Evolutionary conservation across 2,888 invertebrate genomes (phyloP).

Genomic region (Fragum fragum): DNA sequence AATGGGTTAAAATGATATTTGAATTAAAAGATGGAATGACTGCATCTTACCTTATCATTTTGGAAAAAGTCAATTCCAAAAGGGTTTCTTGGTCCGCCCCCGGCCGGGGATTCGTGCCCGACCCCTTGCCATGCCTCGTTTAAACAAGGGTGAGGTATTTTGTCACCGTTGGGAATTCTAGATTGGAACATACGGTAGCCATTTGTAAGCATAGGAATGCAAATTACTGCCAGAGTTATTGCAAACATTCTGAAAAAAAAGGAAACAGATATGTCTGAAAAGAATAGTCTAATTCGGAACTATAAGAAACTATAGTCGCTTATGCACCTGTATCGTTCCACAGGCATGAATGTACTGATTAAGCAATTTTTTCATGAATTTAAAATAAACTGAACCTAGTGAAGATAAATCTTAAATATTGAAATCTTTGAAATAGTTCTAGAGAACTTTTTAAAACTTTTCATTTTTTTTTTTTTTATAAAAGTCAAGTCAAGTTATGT

Average conservation of each 20-base stretch:
- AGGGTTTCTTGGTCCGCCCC: slow-evolving; percentile 61
- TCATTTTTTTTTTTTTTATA: no score
- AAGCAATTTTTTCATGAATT: no score
- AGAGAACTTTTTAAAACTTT: no score
- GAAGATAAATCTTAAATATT: no score
- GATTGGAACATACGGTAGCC: slow-evolving; percentile 38
- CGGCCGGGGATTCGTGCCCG: slow-evolving; percentile 54
- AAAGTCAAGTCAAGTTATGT: no score
- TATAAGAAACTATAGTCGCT: no score
- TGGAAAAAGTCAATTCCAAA: slow-evolving; percentile 61
- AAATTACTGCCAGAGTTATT: not conserved
- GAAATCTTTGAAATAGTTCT: no score
- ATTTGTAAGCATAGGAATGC: not conserved
- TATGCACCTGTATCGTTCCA: no score
- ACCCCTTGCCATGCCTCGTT: slow-evolving; percentile 58
- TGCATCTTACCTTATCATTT: slow-evolving; percentile 15
- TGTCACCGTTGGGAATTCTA: slow-evolving; percentile 89
- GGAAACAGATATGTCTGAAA: no score
- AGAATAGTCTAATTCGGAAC: no score
- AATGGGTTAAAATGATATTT: not conserved
- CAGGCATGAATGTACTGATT: no score
- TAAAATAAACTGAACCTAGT: no score
- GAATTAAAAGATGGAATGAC: not conserved
- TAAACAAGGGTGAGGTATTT: slow-evolving; percentile 78
- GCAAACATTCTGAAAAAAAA: slow-evolving; percentile 2